These are phyloP conservation scores for Galeopsomyia nigrocyanea DNA, from an alignment of 2,888 invertebrate species.

Conservation along the genomic window DNA sequence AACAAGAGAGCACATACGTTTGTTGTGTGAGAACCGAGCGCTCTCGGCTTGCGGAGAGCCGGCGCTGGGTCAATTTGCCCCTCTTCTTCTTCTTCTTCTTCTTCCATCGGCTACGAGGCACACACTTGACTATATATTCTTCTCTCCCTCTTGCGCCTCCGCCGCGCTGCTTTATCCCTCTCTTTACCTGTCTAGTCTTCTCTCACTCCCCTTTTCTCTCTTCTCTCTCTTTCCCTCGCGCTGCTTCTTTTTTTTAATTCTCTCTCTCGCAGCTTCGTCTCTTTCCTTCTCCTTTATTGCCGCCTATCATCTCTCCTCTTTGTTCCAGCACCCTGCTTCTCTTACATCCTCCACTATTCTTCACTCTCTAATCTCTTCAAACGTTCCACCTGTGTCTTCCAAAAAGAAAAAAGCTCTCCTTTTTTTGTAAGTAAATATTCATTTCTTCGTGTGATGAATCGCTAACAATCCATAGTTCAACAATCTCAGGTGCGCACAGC, in stretches of 20 bases:
- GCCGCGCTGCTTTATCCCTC: not conserved
- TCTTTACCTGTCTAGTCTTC: slow-evolving; percentile 6
- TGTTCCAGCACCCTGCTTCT: not conserved
- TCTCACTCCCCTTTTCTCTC: slow-evolving; percentile 9
- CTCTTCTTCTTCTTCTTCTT: slow-evolving; percentile 31
- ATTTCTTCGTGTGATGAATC: too few relatives aligned
- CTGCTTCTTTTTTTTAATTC: slow-evolving; percentile 3
- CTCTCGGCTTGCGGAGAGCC: slow-evolving; percentile 42
- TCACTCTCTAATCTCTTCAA: slow-evolving; percentile 3
- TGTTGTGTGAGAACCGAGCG: not conserved
- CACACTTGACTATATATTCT: slow-evolving; percentile 5
- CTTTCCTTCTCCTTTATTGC: slow-evolving; percentile 21
- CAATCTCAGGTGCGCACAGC: too few relatives aligned
- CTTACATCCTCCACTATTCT: not conserved
- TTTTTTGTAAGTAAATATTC: too few relatives aligned
- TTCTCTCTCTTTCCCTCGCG: slow-evolving; percentile 8
- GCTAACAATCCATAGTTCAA: too few relatives aligned
- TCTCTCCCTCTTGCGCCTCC: not conserved
- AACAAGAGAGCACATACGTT: too few relatives aligned
- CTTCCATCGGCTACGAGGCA: not conserved
- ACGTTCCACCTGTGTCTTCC: not conserved
- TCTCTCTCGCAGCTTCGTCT: slow-evolving; percentile 12
- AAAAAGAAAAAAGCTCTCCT: too few relatives aligned
- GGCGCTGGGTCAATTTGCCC: slow-evolving; percentile 46
- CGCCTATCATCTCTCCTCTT: not conserved